These are phyloP conservation scores for Lamellibrachia satsuma DNA, from an alignment of 2,888 invertebrate species.

Conservation along the genomic window DNA sequence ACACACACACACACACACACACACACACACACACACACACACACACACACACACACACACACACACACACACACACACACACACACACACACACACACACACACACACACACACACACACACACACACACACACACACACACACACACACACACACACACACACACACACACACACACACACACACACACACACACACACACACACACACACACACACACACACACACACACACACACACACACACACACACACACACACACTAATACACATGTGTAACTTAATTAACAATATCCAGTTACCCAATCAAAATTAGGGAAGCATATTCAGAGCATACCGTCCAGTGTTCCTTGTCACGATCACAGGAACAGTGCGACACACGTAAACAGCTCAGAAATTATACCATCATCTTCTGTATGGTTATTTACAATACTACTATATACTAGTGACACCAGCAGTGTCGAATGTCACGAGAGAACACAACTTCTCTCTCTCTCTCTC, in stretches of 20 bases:
- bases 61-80: background rate
- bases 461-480: background rate
- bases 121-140: background rate
- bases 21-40: background rate
- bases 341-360: background rate
- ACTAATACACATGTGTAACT: slow-evolving; percentile 19
- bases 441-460: background rate
- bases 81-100: background rate
- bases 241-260: background rate
- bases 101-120: background rate
- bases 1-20: background rate
- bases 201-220: background rate
- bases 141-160: background rate
- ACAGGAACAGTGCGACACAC: background rate
- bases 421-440: background rate
- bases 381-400: slow-evolving; percentile 3
- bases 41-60: background rate
- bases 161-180: background rate
- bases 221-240: background rate
- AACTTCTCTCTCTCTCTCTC: background rate
- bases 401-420: background rate
- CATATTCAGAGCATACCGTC: background rate
- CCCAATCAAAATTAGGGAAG: slow-evolving; percentile 11
- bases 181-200: background rate
- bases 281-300: slow-evolving; percentile 6